Evolutionary conservation across 2,888 invertebrate genomes (phyloP), one percentile per base, ranked within the genome.

Genomic region (Cosmopolites sordidus): DNA sequence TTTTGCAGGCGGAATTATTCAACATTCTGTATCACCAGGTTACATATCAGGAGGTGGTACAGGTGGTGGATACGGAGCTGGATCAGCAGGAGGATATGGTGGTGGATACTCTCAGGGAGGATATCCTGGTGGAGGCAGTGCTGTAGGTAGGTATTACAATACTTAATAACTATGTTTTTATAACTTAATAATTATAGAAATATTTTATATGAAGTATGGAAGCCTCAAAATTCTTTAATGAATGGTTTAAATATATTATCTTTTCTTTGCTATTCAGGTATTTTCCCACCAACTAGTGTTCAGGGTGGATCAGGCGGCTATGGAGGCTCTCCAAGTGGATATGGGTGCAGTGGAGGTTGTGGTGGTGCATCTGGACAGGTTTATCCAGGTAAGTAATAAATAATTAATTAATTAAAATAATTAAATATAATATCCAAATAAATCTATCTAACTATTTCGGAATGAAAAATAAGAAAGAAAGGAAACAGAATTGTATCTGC

Each of bases 1-100:
- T n/a, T n/a, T n/a, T n/a, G n/a, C n/a, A n/a, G n/a, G n/a, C n/a
- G n/a, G n/a, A n/a, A n/a, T n/a, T n/a, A 43, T 43, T 8, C 22
- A 43, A 44, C 14, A 14, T 12, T 62, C 61, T 4, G 60, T 55
- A 11, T 60, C 61, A 1, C 60, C 64, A 11, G 62, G 60, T 16
- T 58, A 60, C 14, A 29, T 57, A 11, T 57, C 48, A 16, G 58
- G 54, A 12, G 61, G 58, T 3, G 43, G 58, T 6, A 44, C 49
- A 16, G 56, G 49, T 14, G 51, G 49, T 11, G 48, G 43, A 16
- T n/a, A n/a, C n/a, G 48, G 52, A 8, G 53, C 43, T 17, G 43
- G 50, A 33, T 18, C 38, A 17, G 22, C 37, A 15, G 38, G 37
- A 16, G 14, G 41, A 11, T 15, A 17, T 12, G 3, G 18, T 18